These are phyloP conservation scores for Crypturellus undulatus DNA, from an alignment of 2,113 vertebrate species.

Conservation along the genomic window DNA sequence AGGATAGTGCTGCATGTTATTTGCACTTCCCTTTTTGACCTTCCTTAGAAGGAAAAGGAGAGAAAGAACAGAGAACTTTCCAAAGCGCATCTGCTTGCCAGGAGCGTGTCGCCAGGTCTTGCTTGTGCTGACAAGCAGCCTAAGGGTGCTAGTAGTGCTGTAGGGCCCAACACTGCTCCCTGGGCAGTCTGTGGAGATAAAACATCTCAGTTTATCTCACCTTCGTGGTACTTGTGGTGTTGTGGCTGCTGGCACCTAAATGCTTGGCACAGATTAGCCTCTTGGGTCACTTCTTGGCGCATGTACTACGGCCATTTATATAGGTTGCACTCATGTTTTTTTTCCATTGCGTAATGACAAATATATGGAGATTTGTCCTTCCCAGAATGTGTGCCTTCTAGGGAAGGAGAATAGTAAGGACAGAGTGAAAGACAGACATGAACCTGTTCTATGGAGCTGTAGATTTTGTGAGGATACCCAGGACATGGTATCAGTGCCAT, in stretches of 20 bases:
- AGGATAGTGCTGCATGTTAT: background rate
- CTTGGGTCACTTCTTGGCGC: background rate
- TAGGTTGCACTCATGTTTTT: background rate
- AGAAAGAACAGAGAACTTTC: background rate
- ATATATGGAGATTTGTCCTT: background rate
- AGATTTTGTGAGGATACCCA: background rate
- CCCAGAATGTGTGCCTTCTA: rapidly evolving
- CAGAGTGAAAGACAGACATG: background rate
- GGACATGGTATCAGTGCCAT: background rate
- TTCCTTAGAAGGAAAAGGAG: background rate
- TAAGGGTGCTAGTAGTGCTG: background rate
- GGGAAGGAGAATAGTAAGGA: background rate
- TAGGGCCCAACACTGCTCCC: rapidly evolving
- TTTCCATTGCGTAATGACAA: background rate
- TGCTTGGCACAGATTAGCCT: background rate
- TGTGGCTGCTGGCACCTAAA: background rate
- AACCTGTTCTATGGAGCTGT: background rate
- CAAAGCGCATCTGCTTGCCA: background rate
- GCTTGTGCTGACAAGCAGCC: background rate
- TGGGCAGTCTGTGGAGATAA: background rate
- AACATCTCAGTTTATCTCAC: background rate
- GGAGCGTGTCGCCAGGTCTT: background rate
- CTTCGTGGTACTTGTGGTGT: background rate
- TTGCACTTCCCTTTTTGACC: background rate
- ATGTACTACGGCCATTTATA: background rate